Conservation (phyloP, 23 tunicate species). For the Phallusia fumigata region DNA sequence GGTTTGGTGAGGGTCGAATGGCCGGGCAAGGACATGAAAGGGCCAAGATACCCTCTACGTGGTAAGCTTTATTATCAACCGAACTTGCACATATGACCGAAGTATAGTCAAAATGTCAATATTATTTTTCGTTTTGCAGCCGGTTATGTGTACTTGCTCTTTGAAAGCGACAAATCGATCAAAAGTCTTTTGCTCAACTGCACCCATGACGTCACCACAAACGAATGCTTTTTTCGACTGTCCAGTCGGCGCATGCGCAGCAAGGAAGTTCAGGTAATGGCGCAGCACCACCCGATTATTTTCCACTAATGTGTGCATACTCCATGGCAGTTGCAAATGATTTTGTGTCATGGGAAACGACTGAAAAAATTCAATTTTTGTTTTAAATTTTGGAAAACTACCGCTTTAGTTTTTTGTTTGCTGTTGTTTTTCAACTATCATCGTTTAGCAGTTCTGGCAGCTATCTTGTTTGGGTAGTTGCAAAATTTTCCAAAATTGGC, state of each 20-base stretch:
- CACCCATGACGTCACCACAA: conserved; percentile 84
- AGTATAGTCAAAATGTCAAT: too few species aligned
- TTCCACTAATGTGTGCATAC: too few species aligned
- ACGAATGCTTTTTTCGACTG: conserved; percentile 82
- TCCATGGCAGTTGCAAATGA: too few species aligned
- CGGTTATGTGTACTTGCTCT: conserved; percentile 87
- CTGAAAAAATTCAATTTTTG: too few species aligned
- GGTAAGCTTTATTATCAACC: conserved; percentile 23
- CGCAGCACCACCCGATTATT: background rate
- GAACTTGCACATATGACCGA: background rate
- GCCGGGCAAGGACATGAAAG: conserved; percentile 94
- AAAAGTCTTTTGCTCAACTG: conserved; percentile 85
- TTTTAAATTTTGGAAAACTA: too few species aligned
- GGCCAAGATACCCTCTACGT: conserved; percentile 85
- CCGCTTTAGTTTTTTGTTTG: too few species aligned
- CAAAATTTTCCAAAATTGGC: too few species aligned
- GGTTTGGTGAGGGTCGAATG: conserved; percentile 91
- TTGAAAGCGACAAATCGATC: conserved; percentile 88
- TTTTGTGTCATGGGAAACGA: too few species aligned
- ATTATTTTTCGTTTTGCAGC: conserved; percentile 36
- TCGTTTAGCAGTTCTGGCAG: too few species aligned
- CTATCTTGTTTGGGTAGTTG: too few species aligned
- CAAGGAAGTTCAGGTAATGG: conserved; percentile 82
- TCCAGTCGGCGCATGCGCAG: conserved; percentile 95
- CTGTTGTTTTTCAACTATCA: too few species aligned